These are phyloP conservation scores for Erebia palarica DNA, from an alignment of 2,888 invertebrate genomes.

Conservation along the genomic window DNA sequence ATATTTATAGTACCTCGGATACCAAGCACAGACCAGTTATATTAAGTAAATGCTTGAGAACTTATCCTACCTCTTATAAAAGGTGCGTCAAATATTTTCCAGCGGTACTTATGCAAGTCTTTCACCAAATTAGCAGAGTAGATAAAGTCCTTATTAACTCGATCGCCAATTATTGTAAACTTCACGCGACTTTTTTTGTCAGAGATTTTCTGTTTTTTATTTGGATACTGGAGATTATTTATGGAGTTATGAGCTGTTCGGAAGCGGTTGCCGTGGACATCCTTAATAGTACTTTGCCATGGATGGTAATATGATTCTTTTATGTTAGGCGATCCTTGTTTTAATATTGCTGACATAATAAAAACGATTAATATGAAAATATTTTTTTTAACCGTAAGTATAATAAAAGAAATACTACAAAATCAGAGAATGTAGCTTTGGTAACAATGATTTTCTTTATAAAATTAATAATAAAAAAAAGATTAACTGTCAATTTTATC, in stretches of 20 bases:
- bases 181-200: conserved; percentile 45
- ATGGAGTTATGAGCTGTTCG: conserved; percentile 67
- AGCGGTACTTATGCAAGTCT: conserved; percentile 64
- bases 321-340: not conserved
- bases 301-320: conserved; percentile 51
- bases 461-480: no score
- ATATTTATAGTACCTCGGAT: no score
- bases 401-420: no score
- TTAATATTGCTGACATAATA: not conserved
- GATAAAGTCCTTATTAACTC: conserved; percentile 64
- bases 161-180: conserved; percentile 66
- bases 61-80: conserved; percentile 58
- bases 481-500: no score
- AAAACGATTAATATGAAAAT: not conserved
- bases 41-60: not conserved
- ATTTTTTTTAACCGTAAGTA: not conserved
- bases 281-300: conserved; percentile 62
- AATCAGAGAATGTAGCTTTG: no score
- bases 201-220: conserved; percentile 45
- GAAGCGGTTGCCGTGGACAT: conserved; percentile 48
- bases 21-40: no score
- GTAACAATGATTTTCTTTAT: no score
- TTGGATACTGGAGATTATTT: conserved; percentile 60
- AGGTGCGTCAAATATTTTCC: conserved; percentile 59
- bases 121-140: conserved; percentile 60